Evolutionary conservation across 2,797 vertebrate species (phyloP).

Genomic region (Tapirus indicus): DNA sequence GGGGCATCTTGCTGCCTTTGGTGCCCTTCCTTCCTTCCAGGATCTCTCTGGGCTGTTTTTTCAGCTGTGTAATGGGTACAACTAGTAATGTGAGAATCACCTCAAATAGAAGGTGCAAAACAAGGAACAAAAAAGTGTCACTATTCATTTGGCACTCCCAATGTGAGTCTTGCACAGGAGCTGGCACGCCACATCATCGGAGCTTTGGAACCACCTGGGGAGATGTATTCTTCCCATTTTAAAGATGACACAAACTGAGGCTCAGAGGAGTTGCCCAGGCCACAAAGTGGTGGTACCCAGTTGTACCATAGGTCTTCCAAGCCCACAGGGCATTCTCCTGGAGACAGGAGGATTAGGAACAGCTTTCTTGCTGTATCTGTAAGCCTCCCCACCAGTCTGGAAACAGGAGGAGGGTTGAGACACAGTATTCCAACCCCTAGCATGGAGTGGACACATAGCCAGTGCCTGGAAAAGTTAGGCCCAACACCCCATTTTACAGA

Average conservation of each 20-base stretch:
- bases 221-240: not conserved
- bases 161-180: not conserved
- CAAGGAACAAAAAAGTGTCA: not conserved
- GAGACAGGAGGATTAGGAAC: not conserved
- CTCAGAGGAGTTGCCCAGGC: conserved; percentile 28
- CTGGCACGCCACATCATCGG: not conserved
- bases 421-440: not conserved
- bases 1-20: not conserved
- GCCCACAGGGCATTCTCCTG: not conserved
- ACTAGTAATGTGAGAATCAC: not conserved
- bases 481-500: not conserved
- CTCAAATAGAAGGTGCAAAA: conserved; percentile 21
- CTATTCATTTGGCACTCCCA: not conserved
- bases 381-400: not conserved
- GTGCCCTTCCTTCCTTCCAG: conserved; percentile 7
- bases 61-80: conserved; percentile 27
- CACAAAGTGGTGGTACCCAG: not conserved
- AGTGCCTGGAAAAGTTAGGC: not conserved
- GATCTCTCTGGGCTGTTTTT: not conserved
- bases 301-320: not conserved
- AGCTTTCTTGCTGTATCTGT: not conserved
- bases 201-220: not conserved
- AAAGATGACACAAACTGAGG: conserved; percentile 1
- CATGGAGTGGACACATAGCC: not conserved
- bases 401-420: conserved; percentile 1